phyloP scores from a whole-genome alignment of 2,113 vertebrate species.

The Tenebrosternarchus preto region DNA sequence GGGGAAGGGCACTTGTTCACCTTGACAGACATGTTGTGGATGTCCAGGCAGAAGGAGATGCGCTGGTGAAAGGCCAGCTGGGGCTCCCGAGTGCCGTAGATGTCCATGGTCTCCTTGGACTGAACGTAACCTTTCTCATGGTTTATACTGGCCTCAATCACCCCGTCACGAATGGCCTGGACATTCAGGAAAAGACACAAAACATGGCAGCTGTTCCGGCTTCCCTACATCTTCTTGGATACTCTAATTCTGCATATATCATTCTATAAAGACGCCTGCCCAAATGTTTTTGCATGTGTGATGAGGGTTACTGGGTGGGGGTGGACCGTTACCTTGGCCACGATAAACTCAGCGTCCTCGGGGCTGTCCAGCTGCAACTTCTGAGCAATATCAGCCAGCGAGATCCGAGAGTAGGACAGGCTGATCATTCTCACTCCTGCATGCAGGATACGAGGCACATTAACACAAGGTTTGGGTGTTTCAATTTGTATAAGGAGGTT shows the following conservation, averaged over 20 bases:
- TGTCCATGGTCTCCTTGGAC: conserved; percentile 96
- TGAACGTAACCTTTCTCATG: conserved; percentile 97
- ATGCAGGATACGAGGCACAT: background rate
- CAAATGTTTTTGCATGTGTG: too few relatives aligned
- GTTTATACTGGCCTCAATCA: conserved; percentile 98
- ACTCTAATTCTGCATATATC: too few relatives aligned
- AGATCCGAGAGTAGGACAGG: conserved; percentile 96
- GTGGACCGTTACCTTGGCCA: conserved; percentile 84
- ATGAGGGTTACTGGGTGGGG: too few relatives aligned
- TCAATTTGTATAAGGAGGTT: too few relatives aligned
- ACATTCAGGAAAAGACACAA: background rate
- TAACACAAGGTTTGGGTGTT: too few relatives aligned
- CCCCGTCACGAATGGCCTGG: conserved; percentile 94
- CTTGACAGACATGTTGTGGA: conserved; percentile 99
- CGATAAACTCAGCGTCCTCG: conserved; percentile 96
- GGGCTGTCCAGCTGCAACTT: conserved; percentile 97
- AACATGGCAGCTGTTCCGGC: too few relatives aligned
- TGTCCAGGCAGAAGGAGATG: conserved; percentile 97
- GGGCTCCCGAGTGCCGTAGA: conserved; percentile 94
- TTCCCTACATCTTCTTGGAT: too few relatives aligned
- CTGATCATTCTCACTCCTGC: conserved; percentile 98
- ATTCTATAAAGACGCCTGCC: too few relatives aligned
- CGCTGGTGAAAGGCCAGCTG: conserved; percentile 98
- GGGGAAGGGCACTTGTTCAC: conserved; percentile 60
- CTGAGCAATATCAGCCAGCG: conserved; percentile 92